Evolutionary conservation across 1,140 invertebrate species (phyloP), one percentile per base, ranked within the genome.

Genomic region (Thaumetopoea pityocampa): DNA sequence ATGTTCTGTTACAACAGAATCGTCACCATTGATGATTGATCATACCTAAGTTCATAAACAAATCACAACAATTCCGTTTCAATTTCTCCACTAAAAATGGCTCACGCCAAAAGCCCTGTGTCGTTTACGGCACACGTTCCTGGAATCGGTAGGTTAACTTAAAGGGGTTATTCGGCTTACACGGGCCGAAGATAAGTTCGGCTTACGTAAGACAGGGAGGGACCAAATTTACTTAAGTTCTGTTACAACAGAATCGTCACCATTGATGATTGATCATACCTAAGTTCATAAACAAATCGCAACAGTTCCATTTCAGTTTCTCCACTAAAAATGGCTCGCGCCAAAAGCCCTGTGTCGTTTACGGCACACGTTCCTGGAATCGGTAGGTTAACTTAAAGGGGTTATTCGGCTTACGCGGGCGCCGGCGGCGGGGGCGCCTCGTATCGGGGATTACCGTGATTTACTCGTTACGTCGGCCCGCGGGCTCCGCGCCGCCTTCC

Each of bases 381-480:
- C 52, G 57, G 64, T 67, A 74, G 73, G 70, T 74, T 59, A 79
- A 70, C 61, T 78, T 67, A 71, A 72, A 67, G 68, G 71, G 66
- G 57, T 64, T 69, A 63, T 38, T 48, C 48, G 65, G 66, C 62
- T 68, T 76, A 71, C 62, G 57, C 56, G 51, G 34, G 51, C 32
- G 47, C 34, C 50, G 37, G 28, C 40, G 44, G 46, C 50, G 52
- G 54, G 57, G 60, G 60, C 57, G 48, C 47, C 58, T 57, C 65
- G 64, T 72, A 78, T 69, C 59, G 66, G 61, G 58, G 68, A 68
- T 79, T 77, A 72, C 67, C 47, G 71, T 81, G 77, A 81, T 81
- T 81, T 83, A 78, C 73, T 77, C 68, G 64, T 70, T 69, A 69
- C 71, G 67, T 66, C 67, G 62, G 64, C 53, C 51, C 67, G 63